phyloP scores from a whole-genome alignment of 1,140 invertebrate genomes.

The Artemia franciscana region DNA sequence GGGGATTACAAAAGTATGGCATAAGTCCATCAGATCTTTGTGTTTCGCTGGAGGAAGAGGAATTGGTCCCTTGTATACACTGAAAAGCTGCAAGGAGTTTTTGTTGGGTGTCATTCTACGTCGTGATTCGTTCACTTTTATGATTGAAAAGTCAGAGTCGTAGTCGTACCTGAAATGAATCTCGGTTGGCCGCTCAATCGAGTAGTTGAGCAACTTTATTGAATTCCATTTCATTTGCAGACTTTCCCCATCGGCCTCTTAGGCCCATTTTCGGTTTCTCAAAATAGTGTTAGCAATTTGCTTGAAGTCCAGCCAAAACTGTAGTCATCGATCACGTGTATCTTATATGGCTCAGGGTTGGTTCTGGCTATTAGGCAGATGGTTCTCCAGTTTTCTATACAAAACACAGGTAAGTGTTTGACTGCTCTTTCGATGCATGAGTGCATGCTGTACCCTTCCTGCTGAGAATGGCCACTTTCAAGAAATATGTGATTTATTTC shows the following conservation, averaged over 20 bases:
- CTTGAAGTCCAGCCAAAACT: no score
- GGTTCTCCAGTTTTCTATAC: no score
- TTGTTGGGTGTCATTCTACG: background rate
- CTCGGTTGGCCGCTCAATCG: background rate
- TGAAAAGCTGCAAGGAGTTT: background rate
- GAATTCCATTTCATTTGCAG: background rate
- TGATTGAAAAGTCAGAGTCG: no score
- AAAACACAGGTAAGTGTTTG: no score
- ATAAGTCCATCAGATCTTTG: background rate
- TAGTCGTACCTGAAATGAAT: background rate
- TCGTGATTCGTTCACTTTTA: background rate
- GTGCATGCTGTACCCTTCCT: no score
- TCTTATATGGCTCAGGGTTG: no score
- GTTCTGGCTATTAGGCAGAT: no score
- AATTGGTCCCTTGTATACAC: background rate
- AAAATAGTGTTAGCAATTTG: background rate
- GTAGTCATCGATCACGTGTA: no score
- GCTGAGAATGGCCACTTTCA: no score
- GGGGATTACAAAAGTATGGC: background rate
- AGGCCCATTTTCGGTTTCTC: background rate
- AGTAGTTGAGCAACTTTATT: background rate
- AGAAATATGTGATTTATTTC: no score
- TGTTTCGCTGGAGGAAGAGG: background rate
- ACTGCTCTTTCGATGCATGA: no score
- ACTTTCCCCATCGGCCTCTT: background rate